Base-by-base conservation (phyloP, 2,888 invertebrate species). In the Arrhopalites spinosus region DNA sequence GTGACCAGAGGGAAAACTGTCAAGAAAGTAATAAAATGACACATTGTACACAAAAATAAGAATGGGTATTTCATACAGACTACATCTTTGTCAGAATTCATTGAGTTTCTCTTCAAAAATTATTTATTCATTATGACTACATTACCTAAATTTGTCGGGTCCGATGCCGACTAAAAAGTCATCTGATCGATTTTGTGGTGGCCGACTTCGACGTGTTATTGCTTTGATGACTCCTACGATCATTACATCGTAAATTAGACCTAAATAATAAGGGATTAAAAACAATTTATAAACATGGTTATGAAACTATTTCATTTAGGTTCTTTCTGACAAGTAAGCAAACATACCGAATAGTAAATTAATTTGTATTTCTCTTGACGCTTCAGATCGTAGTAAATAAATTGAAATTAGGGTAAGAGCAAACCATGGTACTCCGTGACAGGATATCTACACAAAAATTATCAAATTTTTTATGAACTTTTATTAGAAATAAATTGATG, bases 1-100 rank as follows among this genome's bases (percentile, higher is more conserved):
- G 85, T 98, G 98, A 0, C 97, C 97, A 0, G 97, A 98, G 15
- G 98, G 98, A 85, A 98, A 98, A 67, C 92, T 91, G 56, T n/a
- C n/a, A n/a, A n/a, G n/a, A n/a, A n/a, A 30, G 50, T 47, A 36
- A 0, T 23, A 23, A 25, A 45, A 47, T 47, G 25, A 45, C 13
- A 47, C n/a, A 7, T n/a, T 47, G n/a, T 2, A 47, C n/a, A 47
- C 7, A 47, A 2, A 47, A 17, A 2, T 47, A 2, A 47, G 1
- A 1, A 27, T 63, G 17, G 29, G 25, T 13, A 25, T 17, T 23
- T 36, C 3, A 36, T 36, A 7, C 5, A 36, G 36, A 36, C 11
- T 36, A 11, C 36, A 36, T 36, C 11, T 36, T 36, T 36, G 3
- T 36, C 11, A 36, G n/a, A n/a, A n/a, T n/a, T n/a, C n/a, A n/a